Conservation (phyloP, 2,113 vertebrate species). For the Oreochromis tanganicae region DNA sequence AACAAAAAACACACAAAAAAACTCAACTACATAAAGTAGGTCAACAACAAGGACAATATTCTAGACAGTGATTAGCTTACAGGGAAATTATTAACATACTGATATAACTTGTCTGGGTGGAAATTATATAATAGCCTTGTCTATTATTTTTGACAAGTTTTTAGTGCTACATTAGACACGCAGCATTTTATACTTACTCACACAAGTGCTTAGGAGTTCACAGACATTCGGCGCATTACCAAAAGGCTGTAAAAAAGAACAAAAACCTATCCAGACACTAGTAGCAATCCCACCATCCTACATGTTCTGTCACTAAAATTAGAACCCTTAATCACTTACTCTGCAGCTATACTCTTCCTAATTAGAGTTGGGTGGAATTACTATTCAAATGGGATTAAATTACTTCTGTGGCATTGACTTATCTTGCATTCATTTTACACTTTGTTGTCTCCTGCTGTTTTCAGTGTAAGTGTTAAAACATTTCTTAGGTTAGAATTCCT, state of each 20-base stretch:
- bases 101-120: not conserved
- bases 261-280: not conserved
- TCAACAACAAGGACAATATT: not conserved
- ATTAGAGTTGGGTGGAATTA: constrained; percentile 49
- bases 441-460: constrained; percentile 24
- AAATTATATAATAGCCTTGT: not conserved
- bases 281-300: not conserved
- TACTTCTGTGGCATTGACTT: constrained; percentile 43
- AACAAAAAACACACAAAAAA: not conserved
- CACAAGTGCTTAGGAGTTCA: not conserved
- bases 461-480: not conserved
- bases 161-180: not conserved
- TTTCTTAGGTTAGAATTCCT: not conserved
- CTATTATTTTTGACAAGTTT: not conserved
- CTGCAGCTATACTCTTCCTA: constrained; percentile 36
- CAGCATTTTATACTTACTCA: not conserved
- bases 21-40: not conserved
- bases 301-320: constrained; percentile 35
- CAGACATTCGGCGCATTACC: not conserved
- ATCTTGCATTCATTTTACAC: constrained; percentile 42
- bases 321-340: constrained; percentile 47
- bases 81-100: not conserved
- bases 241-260: not conserved
- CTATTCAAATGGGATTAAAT: constrained; percentile 54
- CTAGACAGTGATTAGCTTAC: not conserved